Base-by-base conservation (phyloP, 2,797 vertebrate species). In the Picus viridis region DNA sequence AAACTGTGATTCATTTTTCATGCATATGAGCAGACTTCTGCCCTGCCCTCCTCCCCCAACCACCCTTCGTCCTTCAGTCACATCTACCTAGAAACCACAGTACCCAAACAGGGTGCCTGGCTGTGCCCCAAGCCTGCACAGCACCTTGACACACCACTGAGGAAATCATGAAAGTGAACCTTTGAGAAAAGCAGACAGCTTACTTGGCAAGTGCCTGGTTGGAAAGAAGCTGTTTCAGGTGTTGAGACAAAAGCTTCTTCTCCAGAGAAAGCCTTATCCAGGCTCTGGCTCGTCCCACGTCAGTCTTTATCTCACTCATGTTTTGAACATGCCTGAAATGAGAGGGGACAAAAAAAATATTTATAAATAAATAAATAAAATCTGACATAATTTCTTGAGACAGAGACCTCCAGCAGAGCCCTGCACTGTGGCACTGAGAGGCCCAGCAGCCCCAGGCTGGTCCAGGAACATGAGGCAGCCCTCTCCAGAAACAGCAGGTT, bases 221-320 rank as follows among this genome's bases (percentile, higher is more conserved):
- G 45, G 98, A 98, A 32, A 99, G 98, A 89, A 99, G 97, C 95
- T 99, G 98, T 97, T 99, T 99, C 54, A 99, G 98, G 87, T 99
- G 98, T 78, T 99, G 99, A 27, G 99, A 99, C 30, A 99, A 96
- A 85, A 99, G 98, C 94, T 99, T 99, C 97, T 99, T 99, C 97
- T 99, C 99, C 90, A 99, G 97, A 68, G 99, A 99, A 93, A 99
- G 95, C 45, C 99, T 98, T 90, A 99, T 99, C 99, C 99, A 99
- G 15, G 99, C 99, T 73, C 99, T 98, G 51, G 99, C 98, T 91
- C 99, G 98, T 30, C 98, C 99, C 39, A 99, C 99, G 17, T 99
- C 99, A 2, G 99, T 99, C 95, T 99, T 98, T 96, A 99, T 98
- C 95, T 99, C 99, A 61, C 98, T 98, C 98, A 99, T 99, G 89